These are phyloP conservation scores for Cephus pygmeus DNA, from an alignment of 2,888 invertebrate genomes.

Conservation along the genomic window DNA sequence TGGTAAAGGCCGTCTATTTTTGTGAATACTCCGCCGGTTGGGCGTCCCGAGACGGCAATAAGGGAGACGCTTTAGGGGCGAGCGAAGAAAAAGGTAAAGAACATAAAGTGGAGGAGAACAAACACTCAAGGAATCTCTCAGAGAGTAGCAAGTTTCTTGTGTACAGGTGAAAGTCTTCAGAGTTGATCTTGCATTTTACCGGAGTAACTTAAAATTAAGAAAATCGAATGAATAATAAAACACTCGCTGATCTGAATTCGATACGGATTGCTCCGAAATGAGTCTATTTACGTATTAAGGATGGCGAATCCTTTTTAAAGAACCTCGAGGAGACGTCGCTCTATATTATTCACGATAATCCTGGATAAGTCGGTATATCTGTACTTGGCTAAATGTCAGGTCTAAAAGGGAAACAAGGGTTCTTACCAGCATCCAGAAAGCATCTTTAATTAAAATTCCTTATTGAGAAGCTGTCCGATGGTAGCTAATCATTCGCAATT, in stretches of 20 bases:
- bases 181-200: background rate
- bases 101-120: background rate
- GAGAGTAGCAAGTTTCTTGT: background rate
- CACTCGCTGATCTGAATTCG: background rate
- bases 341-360: background rate
- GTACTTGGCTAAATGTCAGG: background rate
- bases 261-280: background rate
- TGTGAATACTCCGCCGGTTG: background rate
- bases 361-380: background rate
- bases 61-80: background rate
- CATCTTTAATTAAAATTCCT: background rate
- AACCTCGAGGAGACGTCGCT: background rate
- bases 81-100: background rate
- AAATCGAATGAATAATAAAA: background rate
- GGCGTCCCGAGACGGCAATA: background rate
- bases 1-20: background rate
- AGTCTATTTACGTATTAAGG: background rate
- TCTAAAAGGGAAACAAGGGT: background rate
- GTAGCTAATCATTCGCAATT: background rate
- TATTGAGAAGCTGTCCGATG: background rate
- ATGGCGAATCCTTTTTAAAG: background rate
- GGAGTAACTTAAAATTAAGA: background rate
- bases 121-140: background rate
- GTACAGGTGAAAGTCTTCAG: background rate
- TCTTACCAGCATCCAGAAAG: background rate